Percentiles rank a stretch among this genome's conserved stretches.
Conservation (phyloP, 2,113 vertebrate genomes). For the Zapus hudsonius region DNA sequence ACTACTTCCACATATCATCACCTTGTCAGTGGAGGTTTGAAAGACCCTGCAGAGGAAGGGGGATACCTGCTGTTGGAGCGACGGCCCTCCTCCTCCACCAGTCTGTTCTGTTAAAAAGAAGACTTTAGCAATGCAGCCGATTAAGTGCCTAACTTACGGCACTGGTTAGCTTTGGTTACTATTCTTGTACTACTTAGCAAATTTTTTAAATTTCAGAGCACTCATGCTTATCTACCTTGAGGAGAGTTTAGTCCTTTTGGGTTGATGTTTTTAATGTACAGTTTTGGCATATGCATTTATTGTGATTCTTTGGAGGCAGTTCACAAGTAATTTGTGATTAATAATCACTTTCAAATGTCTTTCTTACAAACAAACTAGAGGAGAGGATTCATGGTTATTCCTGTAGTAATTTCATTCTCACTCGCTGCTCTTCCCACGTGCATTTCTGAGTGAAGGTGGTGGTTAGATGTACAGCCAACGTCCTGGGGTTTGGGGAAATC, state of each 20-base stretch:
- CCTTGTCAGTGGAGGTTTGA: constrained; percentile 56
- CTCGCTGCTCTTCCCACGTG: neutral
- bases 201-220: constrained; percentile 59
- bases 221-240: constrained; percentile 34
- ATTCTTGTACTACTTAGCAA: constrained; percentile 42
- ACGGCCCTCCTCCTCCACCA: neutral
- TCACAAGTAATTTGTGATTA: constrained; percentile 56
- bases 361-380: constrained; percentile 52
- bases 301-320: constrained; percentile 26
- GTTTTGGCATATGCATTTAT: neutral
- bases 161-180: constrained; percentile 34
- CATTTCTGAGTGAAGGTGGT: neutral
- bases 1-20: constrained; percentile 72
- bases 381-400: constrained; percentile 26
- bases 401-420: neutral
- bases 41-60: neutral
- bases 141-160: constrained; percentile 52
- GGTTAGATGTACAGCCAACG: neutral
- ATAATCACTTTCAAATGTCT: constrained; percentile 37
- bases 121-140: constrained; percentile 37
- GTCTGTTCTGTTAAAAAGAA: neutral
- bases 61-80: neutral
- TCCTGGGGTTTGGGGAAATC: neutral
- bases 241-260: constrained; percentile 34
- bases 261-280: neutral